A percentile compares a stretch with the other conserved stretches of the same genome.
Conservation (phyloP, 2,113 vertebrate genomes). For the Cinclus mexicanus region DNA sequence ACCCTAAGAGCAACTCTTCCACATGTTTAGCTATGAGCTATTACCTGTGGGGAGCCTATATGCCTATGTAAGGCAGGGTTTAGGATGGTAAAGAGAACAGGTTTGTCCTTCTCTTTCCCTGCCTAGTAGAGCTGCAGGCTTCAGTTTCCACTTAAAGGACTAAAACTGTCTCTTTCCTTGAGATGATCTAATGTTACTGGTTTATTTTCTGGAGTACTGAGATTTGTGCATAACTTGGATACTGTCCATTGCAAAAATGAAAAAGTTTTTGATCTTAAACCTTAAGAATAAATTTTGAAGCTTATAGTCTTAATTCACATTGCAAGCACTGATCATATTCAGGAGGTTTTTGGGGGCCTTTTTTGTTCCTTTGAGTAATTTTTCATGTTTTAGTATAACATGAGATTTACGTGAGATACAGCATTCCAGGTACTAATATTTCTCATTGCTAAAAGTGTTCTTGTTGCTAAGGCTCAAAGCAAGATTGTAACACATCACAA, state of each 20-base stretch:
- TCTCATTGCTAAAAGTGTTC: not conserved
- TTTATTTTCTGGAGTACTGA: not conserved
- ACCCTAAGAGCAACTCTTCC: not conserved
- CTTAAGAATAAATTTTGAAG: not conserved
- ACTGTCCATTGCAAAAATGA: not conserved
- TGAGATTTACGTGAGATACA: not conserved
- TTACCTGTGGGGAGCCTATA: not conserved
- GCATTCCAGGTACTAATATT: not conserved
- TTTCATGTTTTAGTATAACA: not conserved
- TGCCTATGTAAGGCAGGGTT: not conserved
- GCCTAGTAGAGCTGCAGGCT: not conserved
- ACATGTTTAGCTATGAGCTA: not conserved
- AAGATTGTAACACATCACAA: not conserved
- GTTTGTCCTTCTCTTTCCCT: not conserved
- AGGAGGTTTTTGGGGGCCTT: fast-evolving
- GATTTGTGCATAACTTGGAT: not conserved
- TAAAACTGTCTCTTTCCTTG: not conserved
- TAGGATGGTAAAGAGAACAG: not conserved
- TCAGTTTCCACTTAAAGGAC: not conserved
- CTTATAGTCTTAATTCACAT: not conserved
- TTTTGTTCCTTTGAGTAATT: not conserved
- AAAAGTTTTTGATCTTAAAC: not conserved
- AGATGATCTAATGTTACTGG: not conserved
- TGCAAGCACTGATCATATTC: not conserved
- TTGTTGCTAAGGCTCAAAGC: not conserved